A percentile compares a stretch with the other conserved stretches of the same genome.
These are phyloP conservation scores for Monopis laevigella DNA, from an alignment of 2,888 invertebrate species.

Conservation along the genomic window DNA sequence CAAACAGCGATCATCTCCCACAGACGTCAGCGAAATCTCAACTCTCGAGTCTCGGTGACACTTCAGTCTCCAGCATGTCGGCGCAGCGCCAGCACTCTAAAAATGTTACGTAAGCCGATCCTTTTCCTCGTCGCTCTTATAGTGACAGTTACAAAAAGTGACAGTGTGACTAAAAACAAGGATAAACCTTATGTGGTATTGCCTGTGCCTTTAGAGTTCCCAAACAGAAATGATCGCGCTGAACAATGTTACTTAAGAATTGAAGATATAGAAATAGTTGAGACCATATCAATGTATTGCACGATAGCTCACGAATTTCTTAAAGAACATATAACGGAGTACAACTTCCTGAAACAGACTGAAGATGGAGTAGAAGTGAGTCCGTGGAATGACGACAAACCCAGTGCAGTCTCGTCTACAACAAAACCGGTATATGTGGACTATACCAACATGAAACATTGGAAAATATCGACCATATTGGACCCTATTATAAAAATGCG, in stretches of 20 bases:
- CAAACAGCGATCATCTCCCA: conserved; percentile 43
- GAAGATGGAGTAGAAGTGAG: conserved; percentile 49
- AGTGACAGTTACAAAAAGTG: conserved; percentile 12
- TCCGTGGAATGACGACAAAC: conserved; percentile 39
- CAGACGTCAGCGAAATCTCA: no score
- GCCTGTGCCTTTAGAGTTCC: conserved; percentile 48
- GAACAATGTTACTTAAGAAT: conserved; percentile 54
- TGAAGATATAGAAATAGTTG: conserved; percentile 47
- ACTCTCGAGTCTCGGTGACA: no score
- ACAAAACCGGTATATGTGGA: conserved; percentile 2
- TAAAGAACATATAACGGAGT: conserved; percentile 40
- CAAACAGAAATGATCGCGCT: conserved; percentile 48
- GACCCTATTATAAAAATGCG: conserved; percentile 43
- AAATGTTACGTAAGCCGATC: conserved; percentile 45
- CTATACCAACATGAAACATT: conserved; percentile 32
- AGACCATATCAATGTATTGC: conserved; percentile 43
- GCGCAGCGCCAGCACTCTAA: conserved; percentile 43
- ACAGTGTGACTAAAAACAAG: conserved; percentile 21
- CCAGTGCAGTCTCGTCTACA: not conserved
- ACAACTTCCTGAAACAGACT: conserved; percentile 45
- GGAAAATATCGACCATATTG: conserved; percentile 41
- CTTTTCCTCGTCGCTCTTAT: not conserved
- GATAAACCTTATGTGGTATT: conserved; percentile 32
- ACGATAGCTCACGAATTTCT: conserved; percentile 42
- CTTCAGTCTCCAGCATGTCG: conserved; percentile 53